phyloP scores from a whole-genome alignment of 2,888 invertebrate genomes.

The Brassicogethes aeneus region DNA sequence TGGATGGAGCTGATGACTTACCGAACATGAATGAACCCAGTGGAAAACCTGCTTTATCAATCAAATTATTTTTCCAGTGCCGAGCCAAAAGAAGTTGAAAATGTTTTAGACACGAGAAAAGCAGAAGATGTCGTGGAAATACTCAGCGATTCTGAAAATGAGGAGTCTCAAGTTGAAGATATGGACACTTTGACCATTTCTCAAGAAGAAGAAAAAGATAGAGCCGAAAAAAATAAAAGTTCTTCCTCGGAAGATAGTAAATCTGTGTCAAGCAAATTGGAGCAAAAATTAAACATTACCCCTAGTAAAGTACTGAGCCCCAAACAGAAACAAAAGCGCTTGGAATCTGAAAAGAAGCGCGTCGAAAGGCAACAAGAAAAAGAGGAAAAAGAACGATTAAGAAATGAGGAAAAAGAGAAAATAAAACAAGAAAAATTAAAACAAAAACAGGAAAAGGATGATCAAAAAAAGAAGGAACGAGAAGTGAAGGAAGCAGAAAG shows the following conservation, averaged over 20 bases:
- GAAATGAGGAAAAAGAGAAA: slow-evolving; percentile 44
- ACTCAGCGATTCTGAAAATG: not conserved
- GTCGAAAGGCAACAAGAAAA: slow-evolving; percentile 31
- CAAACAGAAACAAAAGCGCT: slow-evolving; percentile 44
- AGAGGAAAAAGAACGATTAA: slow-evolving; percentile 28
- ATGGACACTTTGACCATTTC: not conserved
- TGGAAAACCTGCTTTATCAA: slow-evolving; percentile 8
- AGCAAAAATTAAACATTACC: slow-evolving; percentile 14
- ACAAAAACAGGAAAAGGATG: slow-evolving; percentile 20
- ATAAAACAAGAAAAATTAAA: slow-evolving; percentile 41
- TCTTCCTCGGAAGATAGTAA: too few species aligned
- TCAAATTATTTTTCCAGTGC: slow-evolving; percentile 22
- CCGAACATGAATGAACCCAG: slow-evolving; percentile 12
- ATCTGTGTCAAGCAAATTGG: too few species aligned
- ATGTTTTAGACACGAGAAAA: slow-evolving; percentile 1
- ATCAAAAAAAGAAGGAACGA: slow-evolving; percentile 22
- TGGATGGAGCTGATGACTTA: slow-evolving; percentile 35
- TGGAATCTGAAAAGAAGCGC: slow-evolving; percentile 29
- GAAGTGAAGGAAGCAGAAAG: slow-evolving; percentile 37
- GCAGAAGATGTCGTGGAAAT: slow-evolving; percentile 1
- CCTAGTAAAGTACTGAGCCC: slow-evolving; percentile 32
- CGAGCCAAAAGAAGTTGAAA: slow-evolving; percentile 10
- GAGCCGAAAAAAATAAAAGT: too few species aligned
- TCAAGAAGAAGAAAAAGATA: not conserved
- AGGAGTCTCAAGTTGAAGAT: not conserved